Conservation (phyloP, 1,140 invertebrate genomes). For the Ips typographus region DNA sequence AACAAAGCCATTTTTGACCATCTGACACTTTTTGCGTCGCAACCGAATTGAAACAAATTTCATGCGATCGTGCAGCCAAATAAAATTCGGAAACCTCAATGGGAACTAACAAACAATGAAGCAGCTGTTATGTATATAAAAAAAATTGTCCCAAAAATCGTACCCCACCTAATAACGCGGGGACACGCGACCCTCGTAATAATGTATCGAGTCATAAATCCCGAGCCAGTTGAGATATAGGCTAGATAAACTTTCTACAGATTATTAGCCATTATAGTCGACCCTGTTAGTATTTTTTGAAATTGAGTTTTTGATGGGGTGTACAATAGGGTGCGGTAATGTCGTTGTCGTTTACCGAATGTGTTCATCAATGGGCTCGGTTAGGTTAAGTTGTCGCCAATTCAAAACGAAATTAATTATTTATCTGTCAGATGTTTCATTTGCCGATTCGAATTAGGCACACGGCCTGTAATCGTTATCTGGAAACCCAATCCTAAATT, state of each 20-base stretch:
- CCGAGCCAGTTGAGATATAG: constrained; percentile 20
- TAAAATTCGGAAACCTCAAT: constrained; percentile 16
- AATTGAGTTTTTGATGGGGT: constrained; percentile 13
- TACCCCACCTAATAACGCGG: constrained; percentile 7
- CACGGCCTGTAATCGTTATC: too few species aligned
- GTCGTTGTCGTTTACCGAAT: too few species aligned
- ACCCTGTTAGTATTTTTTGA: constrained; percentile 21
- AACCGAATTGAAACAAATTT: too few species aligned
- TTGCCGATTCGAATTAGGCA: too few species aligned
- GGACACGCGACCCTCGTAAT: constrained; percentile 22
- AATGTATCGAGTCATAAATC: constrained; percentile 30
- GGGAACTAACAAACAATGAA: constrained; percentile 12
- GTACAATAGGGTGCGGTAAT: background rate
- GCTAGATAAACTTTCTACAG: constrained; percentile 26
- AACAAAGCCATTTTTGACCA: too few species aligned
- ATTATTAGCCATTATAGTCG: constrained; percentile 30
- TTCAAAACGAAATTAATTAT: too few species aligned
- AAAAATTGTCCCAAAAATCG: constrained; percentile 20
- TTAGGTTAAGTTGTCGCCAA: too few species aligned
- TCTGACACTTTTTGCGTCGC: too few species aligned
- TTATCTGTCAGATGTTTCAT: too few species aligned
- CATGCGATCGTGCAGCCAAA: too few species aligned
- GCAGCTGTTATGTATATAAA: constrained; percentile 27
- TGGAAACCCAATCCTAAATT: too few species aligned
- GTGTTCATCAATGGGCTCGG: too few species aligned